A percentile compares a stretch with the other conserved stretches of the same genome.
Evolutionary conservation across 2,888 invertebrate genomes (phyloP).

Genomic region (Eristalinus aeneus): DNA sequence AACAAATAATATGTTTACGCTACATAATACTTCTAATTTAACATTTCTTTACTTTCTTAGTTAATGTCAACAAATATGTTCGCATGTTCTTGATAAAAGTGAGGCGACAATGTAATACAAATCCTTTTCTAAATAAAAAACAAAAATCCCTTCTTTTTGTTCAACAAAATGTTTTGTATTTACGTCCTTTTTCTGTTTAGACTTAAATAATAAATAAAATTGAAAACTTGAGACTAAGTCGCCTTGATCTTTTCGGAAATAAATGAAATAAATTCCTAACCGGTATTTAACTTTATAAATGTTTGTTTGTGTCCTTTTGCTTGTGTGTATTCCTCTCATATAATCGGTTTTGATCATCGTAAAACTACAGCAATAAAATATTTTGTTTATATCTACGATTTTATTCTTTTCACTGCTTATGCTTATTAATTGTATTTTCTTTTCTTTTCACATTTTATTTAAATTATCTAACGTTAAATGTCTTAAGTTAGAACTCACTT

Average conservation of each 20-base stretch:
- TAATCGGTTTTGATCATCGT: slow-evolving; percentile 48
- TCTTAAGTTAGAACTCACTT: slow-evolving; percentile 49
- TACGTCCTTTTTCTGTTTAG: not conserved
- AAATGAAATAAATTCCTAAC: slow-evolving; percentile 8
- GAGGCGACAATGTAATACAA: slow-evolving; percentile 39
- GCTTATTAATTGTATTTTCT: slow-evolving; percentile 35
- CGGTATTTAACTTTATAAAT: slow-evolving; percentile 17
- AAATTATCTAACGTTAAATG: slow-evolving; percentile 54
- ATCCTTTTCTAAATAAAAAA: slow-evolving; percentile 11
- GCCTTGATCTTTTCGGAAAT: not conserved
- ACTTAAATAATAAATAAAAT: slow-evolving; percentile 9
- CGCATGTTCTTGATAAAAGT: slow-evolving; percentile 18
- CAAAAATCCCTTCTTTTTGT: slow-evolving; percentile 9
- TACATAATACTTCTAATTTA: slow-evolving; percentile 64
- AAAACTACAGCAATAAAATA: slow-evolving; percentile 58
- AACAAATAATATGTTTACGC: slow-evolving; percentile 17
- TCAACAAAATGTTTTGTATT: not conserved
- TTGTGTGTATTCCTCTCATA: slow-evolving; percentile 47
- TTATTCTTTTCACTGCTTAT: slow-evolving; percentile 29
- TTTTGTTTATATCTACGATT: slow-evolving; percentile 40
- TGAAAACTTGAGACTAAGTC: slow-evolving; percentile 22
- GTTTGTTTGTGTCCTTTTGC: slow-evolving; percentile 56
- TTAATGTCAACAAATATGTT: slow-evolving; percentile 30
- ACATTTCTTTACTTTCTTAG: slow-evolving; percentile 12
- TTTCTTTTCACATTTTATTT: slow-evolving; percentile 50